These are phyloP conservation scores for Ailuropoda melanoleuca DNA, from an alignment of 2,113 vertebrate species.

Conservation along the genomic window DNA sequence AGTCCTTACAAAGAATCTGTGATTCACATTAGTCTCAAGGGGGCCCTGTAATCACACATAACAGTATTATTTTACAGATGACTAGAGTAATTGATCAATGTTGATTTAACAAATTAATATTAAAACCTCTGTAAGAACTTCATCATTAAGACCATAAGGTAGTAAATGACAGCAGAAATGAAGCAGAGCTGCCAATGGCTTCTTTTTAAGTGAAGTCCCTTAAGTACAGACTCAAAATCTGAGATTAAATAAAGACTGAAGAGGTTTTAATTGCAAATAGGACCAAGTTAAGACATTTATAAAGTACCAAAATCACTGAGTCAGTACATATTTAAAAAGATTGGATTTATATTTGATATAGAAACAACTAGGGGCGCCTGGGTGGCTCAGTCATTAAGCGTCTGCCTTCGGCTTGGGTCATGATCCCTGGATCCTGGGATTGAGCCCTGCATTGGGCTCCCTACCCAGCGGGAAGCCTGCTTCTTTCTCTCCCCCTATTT, in stretches of 20 bases:
- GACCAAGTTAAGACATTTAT: neutral
- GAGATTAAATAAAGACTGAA: neutral
- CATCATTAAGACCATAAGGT: neutral
- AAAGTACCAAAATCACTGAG: neutral
- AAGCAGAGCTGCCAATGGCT: neutral
- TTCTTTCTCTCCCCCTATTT: neutral
- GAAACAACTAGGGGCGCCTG: neutral
- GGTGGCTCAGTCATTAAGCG: neutral
- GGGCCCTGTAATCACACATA: neutral
- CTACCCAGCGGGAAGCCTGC: neutral
- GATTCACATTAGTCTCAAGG: neutral
- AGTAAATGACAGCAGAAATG: neutral
- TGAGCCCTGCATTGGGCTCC: neutral
- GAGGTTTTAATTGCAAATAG: slow-evolving; percentile 6
- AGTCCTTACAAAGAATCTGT: slow-evolving; percentile 1
- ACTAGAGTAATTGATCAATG: neutral
- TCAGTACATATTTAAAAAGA: neutral
- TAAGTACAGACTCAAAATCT: slow-evolving; percentile 1
- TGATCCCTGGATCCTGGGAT: neutral
- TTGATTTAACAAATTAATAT: neutral
- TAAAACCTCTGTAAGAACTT: neutral
- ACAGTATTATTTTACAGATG: neutral
- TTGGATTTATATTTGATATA: neutral
- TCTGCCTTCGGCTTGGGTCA: neutral
- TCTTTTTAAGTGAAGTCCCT: neutral